Evolutionary conservation across 2,797 vertebrate species (phyloP).

Genomic region (Peromyscus nudipes): DNA sequence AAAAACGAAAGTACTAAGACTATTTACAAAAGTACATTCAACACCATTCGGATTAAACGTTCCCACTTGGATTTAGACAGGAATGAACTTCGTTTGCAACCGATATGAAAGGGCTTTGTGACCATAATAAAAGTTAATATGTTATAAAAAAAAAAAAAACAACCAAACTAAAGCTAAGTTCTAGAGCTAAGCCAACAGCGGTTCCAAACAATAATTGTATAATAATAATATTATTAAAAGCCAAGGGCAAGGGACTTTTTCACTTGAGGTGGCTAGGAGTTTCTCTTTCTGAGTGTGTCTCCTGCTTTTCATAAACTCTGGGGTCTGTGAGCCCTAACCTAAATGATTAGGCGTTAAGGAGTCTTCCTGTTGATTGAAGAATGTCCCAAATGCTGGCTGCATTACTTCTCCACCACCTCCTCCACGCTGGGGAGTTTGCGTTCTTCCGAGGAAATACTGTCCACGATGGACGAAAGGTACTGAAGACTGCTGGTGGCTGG

Average conservation of each 20-base stretch:
- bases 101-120: slow-evolving; percentile 85
- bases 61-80: slow-evolving; percentile 84
- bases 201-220: slow-evolving; percentile 58
- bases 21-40: slow-evolving; percentile 90
- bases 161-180: not conserved
- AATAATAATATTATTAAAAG: slow-evolving; percentile 68
- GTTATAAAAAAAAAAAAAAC: slow-evolving; percentile 54
- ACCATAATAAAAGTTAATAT: slow-evolving; percentile 80
- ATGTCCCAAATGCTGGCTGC: not conserved
- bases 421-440: slow-evolving; percentile 89
- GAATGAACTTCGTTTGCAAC: slow-evolving; percentile 87
- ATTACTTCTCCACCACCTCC: slow-evolving; percentile 89
- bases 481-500: slow-evolving; percentile 95
- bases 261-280: slow-evolving; percentile 14
- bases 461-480: slow-evolving; percentile 97
- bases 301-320: slow-evolving; percentile 58
- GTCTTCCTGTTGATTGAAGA: slow-evolving; percentile 78
- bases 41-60: slow-evolving; percentile 80
- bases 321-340: slow-evolving; percentile 61
- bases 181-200: slow-evolving; percentile 69
- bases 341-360: slow-evolving; percentile 53
- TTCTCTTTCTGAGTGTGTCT: slow-evolving; percentile 57
- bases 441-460: slow-evolving; percentile 96
- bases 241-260: slow-evolving; percentile 57
- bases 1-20: slow-evolving; percentile 90